Conservation (phyloP, 2,113 vertebrate genomes). For the Centropristis striata region DNA sequence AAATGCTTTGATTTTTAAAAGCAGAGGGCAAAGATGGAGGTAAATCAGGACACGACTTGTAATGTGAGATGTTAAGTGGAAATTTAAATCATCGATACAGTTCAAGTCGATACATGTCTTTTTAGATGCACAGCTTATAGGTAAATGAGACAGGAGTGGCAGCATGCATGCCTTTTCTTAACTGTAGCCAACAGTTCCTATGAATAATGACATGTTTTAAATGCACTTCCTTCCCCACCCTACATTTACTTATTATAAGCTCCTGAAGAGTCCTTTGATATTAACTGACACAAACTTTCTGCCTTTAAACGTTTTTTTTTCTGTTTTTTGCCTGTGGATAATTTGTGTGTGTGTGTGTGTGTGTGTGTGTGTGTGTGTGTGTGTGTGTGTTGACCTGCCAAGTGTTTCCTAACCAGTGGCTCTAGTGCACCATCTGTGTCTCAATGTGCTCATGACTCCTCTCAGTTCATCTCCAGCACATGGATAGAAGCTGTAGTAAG, state of each 20-base stretch:
- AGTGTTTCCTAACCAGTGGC: constrained; percentile 31
- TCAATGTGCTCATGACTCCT: neutral
- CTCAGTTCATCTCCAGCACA: neutral
- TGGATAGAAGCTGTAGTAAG: constrained; percentile 22
- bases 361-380: too few relatives aligned
- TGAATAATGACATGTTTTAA: neutral
- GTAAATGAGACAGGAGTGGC: neutral
- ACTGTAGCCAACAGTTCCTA: neutral
- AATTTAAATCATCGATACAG: neutral
- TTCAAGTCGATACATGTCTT: neutral
- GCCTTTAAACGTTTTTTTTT: neutral
- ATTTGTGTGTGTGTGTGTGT: neutral
- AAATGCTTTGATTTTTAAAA: too few relatives aligned
- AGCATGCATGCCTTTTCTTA: neutral
- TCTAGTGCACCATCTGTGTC: constrained; percentile 56
- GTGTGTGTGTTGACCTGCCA: constrained; percentile 16
- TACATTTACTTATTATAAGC: neutral
- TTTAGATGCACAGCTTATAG: neutral
- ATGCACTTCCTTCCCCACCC: neutral
- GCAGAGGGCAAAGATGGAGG: too few relatives aligned
- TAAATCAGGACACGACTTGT: too few relatives aligned
- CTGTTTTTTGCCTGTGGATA: neutral
- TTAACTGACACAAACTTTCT: neutral
- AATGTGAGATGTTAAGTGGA: neutral
- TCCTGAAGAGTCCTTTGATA: neutral